Percentiles rank a stretch among this genome's conserved stretches.
Evolutionary conservation across 92 coral and sea anemone genomes (phyloP).

Genomic region (Pocillopora meandrina): DNA sequence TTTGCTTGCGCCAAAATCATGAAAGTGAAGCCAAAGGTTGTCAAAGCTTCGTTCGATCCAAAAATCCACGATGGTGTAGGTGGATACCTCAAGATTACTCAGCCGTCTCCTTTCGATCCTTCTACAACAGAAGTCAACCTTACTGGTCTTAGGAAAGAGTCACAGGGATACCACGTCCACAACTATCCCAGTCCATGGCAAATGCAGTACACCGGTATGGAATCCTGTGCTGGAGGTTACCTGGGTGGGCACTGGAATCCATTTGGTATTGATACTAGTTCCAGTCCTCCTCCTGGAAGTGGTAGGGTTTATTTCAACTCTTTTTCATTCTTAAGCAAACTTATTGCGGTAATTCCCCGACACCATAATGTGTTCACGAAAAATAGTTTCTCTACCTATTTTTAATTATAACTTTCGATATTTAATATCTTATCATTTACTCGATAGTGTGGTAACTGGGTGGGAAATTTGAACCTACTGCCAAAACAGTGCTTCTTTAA

Average conservation of each 20-base stretch:
- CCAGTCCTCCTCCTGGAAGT: conserved; percentile 75
- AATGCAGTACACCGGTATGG: conserved; percentile 49
- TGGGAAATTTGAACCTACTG: too few relatives aligned
- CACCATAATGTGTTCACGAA: too few relatives aligned
- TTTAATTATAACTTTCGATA: too few relatives aligned
- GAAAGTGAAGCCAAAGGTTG: conserved; percentile 60
- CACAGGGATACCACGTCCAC: conserved; percentile 89
- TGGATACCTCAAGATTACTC: conserved; percentile 74
- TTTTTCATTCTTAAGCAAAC: background rate
- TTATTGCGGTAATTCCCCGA: too few relatives aligned
- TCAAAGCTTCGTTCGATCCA: conserved; percentile 64
- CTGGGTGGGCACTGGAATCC: conserved; percentile 94
- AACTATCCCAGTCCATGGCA: conserved; percentile 80
- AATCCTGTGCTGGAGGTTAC: conserved; percentile 57
- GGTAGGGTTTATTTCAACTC: conserved; percentile 49
- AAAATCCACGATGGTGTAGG: conserved; percentile 72
- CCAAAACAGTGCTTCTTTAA: too few relatives aligned
- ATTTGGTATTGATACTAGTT: conserved; percentile 57
- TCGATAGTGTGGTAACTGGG: too few relatives aligned
- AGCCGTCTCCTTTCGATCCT: conserved; percentile 85
- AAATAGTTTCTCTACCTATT: too few relatives aligned
- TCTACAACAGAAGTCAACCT: conserved; percentile 67
- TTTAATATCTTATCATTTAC: too few relatives aligned
- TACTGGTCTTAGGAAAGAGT: conserved; percentile 54
- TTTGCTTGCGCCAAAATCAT: conserved; percentile 78